Conservation (phyloP, 2,888 invertebrate species). For the Drosophila monieri region DNA sequence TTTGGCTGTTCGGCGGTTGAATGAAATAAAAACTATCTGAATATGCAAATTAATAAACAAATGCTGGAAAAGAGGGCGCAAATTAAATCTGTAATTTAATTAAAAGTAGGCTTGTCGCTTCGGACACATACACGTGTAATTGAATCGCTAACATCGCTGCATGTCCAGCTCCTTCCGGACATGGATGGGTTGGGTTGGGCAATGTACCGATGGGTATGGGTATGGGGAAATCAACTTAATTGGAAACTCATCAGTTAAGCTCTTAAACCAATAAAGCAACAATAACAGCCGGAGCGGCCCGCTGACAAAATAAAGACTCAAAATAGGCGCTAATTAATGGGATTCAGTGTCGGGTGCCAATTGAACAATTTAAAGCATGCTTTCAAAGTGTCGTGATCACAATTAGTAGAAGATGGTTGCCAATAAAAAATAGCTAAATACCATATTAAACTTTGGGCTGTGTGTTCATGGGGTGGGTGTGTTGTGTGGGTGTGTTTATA, state of each 20-base stretch:
- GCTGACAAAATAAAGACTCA: slow-evolving; percentile 22
- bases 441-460: slow-evolving; percentile 19
- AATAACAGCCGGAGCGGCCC: slow-evolving; percentile 10
- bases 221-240: slow-evolving; percentile 34
- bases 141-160: slow-evolving; percentile 7
- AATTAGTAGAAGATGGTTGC: slow-evolving; percentile 45
- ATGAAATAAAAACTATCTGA: slow-evolving; percentile 46
- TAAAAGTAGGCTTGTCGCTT: slow-evolving; percentile 49
- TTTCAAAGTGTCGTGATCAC: slow-evolving; percentile 45
- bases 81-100: slow-evolving; percentile 63
- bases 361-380: slow-evolving; percentile 62
- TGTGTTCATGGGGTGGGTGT: slow-evolving; percentile 2
- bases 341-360: slow-evolving; percentile 54
- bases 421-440: slow-evolving; percentile 51
- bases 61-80: slow-evolving; percentile 62
- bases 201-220: neutral
- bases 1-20: slow-evolving; percentile 45
- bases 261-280: slow-evolving; percentile 47
- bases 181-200: neutral
- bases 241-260: slow-evolving; percentile 48
- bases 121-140: slow-evolving; percentile 44
- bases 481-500: slow-evolving; percentile 10
- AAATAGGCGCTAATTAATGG: slow-evolving; percentile 41
- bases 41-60: slow-evolving; percentile 68
- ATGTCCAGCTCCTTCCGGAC: slow-evolving; percentile 9